phyloP scores from a whole-genome alignment of 2,113 vertebrate genomes.

The Thermophis baileyi region DNA sequence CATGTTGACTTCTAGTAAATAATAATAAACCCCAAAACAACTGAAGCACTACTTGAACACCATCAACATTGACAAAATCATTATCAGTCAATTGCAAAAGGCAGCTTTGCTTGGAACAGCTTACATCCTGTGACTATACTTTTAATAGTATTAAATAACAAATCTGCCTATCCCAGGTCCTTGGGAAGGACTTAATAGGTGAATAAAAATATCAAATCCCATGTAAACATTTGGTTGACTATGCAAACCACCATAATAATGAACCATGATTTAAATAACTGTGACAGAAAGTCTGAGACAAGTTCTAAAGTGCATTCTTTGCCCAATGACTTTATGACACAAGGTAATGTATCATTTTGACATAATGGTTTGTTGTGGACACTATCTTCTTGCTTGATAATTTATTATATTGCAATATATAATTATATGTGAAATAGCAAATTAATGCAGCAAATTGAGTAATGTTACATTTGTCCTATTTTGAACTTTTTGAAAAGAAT shows the following conservation, averaged over 20 bases:
- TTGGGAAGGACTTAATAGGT: too few species aligned
- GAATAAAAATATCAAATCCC: too few species aligned
- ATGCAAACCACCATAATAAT: neutral
- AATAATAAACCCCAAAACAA: too few species aligned
- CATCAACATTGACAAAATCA: too few species aligned
- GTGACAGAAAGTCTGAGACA: neutral
- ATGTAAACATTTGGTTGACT: too few species aligned
- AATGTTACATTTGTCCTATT: neutral
- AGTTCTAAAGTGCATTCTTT: neutral
- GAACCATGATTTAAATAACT: neutral
- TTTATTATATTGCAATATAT: neutral
- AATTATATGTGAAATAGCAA: neutral
- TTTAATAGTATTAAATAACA: too few species aligned
- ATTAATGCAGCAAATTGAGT: neutral
- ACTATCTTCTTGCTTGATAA: neutral
- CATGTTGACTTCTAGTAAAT: too few species aligned
- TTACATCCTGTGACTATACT: too few species aligned
- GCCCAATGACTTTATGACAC: neutral
- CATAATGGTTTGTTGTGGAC: neutral
- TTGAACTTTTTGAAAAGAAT: neutral
- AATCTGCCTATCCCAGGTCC: too few species aligned
- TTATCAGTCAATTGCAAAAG: too few species aligned
- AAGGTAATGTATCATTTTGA: neutral
- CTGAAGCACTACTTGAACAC: too few species aligned
- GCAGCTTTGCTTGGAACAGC: too few species aligned